Conservation (phyloP, 37 sponge, comb jelly and placozoan species). For the Halisarca cf. caerulea region DNA sequence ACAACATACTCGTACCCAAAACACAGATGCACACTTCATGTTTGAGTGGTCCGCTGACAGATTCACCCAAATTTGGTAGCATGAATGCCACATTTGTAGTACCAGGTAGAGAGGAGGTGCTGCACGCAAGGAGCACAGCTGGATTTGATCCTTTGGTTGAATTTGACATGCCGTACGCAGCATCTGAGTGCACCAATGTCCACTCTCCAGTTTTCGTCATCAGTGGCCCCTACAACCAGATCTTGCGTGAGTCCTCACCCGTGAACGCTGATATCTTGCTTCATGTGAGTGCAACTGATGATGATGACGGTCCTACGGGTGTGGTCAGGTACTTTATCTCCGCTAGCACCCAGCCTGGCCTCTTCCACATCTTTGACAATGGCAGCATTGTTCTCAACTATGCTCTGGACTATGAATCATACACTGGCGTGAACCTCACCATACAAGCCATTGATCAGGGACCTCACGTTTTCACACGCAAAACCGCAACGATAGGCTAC, state of each 20-base stretch:
- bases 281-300: conserved; percentile 50
- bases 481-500: conserved; percentile 28
- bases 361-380: conserved; percentile 44
- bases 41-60: conserved; percentile 39
- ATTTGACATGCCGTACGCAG: conserved; percentile 59
- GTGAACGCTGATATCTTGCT: not conserved
- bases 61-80: not conserved
- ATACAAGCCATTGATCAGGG: conserved; percentile 72
- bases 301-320: conserved; percentile 55
- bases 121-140: not conserved
- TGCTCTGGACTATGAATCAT: conserved; percentile 61
- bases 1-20: not conserved
- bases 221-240: conserved; percentile 2
- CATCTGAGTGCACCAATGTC: conserved; percentile 50
- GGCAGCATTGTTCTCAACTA: conserved; percentile 37
- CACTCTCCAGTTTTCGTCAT: conserved; percentile 43
- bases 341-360: conserved; percentile 26
- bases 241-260: not conserved
- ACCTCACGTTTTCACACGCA: conserved; percentile 55
- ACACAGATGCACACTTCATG: not conserved
- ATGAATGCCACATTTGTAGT: conserved; percentile 15
- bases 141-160: conserved; percentile 45
- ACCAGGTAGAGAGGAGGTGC: not conserved
- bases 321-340: conserved; percentile 31
- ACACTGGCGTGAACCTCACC: conserved; percentile 3